Evolutionary conservation across 2,797 vertebrate species (phyloP), one percentile per base, ranked within the genome.

Genomic region (Myotis myotis): DNA sequence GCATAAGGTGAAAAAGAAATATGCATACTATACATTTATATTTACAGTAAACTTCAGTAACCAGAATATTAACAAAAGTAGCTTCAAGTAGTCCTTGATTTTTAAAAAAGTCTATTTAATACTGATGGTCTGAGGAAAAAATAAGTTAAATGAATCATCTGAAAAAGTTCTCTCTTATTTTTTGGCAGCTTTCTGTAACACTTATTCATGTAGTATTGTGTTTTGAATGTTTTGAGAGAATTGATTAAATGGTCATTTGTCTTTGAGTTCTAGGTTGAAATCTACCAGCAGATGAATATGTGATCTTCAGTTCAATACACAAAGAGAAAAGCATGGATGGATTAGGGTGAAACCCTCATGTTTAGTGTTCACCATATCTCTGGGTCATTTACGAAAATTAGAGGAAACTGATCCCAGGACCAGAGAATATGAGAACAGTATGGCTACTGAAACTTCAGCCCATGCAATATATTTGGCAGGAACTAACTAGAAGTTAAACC

Each of bases 41-140:
- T 97, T 97, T 98, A 98, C 98, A 98, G 92, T 76, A 98, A 98
- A 98, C 97, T 97, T 98, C 96, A 98, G 97, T 97, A 98, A 97
- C 96, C 66, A 92, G 97, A 96, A 97, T 95, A 98, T 98, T 96
- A 98, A 98, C 97, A 98, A 97, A 98, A 98, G 98, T 95, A 97
- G 97, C 95, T 98, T 98, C 98, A 98, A 98, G 98, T 98, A 98
- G 98, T 98, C 98, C 97, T 98, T 96, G 94, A 97, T 98, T 98
- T 97, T 98, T 98, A 25, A 36, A 25, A 49, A 83, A 66, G 98
- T 98, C 97, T 98, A 97, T 97, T 98, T 99, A 99, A 99, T 98
- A 99, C 98, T 99, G 98, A 99, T 97, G 95, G 97, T 97, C 97
- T 97, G 95, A 97, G 84, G 49, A 98, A 96, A 95, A 95, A 38